Evolutionary conservation across 2,797 vertebrate genomes (phyloP).

Genomic region (Microhierax caerulescens): DNA sequence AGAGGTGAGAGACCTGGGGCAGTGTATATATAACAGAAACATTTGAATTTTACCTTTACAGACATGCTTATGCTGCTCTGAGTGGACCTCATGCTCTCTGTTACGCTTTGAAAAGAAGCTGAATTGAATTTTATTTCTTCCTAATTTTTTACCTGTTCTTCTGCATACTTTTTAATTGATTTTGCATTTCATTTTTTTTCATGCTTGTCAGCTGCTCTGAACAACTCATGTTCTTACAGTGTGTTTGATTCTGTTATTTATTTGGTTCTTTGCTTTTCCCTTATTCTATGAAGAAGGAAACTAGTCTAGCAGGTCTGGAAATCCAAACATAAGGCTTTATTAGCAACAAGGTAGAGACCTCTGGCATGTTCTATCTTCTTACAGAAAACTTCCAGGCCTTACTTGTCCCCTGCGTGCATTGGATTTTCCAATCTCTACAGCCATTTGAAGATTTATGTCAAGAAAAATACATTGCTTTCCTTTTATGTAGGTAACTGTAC

Average conservation of each 20-base stretch:
- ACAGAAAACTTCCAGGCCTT: neutral
- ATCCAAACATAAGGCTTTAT: neutral
- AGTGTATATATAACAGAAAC: neutral
- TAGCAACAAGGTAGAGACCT: neutral
- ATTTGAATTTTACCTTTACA: neutral
- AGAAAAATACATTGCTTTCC: neutral
- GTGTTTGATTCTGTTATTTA: neutral
- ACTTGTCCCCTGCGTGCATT: neutral
- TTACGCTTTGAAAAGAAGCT: neutral
- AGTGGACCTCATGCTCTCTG: neutral
- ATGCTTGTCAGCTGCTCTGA: neutral
- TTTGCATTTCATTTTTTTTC: neutral
- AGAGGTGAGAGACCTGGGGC: conserved; percentile 73
- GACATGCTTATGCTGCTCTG: neutral
- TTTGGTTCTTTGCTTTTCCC: neutral
- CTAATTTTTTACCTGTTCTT: neutral
- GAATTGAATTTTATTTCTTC: neutral
- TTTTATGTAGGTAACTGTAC: neutral
- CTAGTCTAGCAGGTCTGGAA: neutral
- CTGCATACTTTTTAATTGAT: neutral
- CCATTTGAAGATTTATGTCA: neutral
- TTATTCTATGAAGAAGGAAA: neutral
- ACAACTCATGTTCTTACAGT: neutral
- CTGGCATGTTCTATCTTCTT: neutral
- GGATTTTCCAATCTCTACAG: neutral